Evolutionary conservation across 2,797 vertebrate genomes (phyloP).

Genomic region (Basileuterus tristriatus): DNA sequence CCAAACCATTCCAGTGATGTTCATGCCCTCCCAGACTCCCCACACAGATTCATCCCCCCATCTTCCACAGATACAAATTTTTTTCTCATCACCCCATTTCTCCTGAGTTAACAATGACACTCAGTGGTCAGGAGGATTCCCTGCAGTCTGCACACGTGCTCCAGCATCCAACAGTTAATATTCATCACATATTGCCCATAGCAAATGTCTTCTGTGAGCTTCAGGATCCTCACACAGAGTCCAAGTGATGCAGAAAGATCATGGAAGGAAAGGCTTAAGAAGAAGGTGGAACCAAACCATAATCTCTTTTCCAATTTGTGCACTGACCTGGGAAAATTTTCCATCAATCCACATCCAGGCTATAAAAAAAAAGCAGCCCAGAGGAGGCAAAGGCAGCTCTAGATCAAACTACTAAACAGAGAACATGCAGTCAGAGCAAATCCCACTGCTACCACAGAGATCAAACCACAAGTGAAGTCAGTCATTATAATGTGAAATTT

Average conservation of each 20-base stretch:
- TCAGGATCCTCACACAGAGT: not conserved
- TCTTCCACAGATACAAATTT: not conserved
- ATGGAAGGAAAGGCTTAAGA: not conserved
- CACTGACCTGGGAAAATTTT: conserved; percentile 27
- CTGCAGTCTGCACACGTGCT: not conserved
- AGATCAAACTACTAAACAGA: not conserved
- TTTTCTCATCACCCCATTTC: conserved; percentile 10
- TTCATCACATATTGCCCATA: not conserved
- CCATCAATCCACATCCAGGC: not conserved
- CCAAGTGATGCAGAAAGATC: not conserved
- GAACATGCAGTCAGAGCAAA: not conserved
- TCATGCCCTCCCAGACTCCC: not conserved
- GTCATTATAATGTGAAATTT: not conserved
- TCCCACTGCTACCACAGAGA: not conserved
- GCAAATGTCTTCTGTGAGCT: not conserved
- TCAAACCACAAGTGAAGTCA: not conserved
- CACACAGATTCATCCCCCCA: not conserved
- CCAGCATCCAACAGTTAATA: not conserved
- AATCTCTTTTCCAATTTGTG: not conserved
- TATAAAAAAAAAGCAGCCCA: not conserved
- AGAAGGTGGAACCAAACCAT: not conserved
- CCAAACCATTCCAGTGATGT: not conserved
- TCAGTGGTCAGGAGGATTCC: conserved; percentile 65
- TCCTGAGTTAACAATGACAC: conserved; percentile 67
- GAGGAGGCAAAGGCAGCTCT: not conserved